These are phyloP conservation scores for Tipula confusa DNA, from an alignment of 2,888 invertebrate species.

Conservation along the genomic window DNA sequence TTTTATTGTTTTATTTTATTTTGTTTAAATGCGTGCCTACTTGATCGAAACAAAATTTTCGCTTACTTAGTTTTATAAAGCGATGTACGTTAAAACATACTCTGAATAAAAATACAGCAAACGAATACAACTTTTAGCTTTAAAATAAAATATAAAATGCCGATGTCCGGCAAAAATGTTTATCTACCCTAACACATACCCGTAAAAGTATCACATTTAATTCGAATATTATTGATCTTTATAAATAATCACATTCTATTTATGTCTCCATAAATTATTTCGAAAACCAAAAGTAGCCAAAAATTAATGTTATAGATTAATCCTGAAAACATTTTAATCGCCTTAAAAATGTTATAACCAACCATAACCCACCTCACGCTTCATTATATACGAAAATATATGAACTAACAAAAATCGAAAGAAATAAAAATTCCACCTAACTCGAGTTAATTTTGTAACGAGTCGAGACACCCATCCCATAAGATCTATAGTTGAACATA, in stretches of 20 bases:
- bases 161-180: no score
- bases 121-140: no score
- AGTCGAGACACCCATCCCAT: background rate
- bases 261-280: background rate
- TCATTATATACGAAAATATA: background rate
- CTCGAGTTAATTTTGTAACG: no score
- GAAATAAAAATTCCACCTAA: background rate
- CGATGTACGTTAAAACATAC: no score
- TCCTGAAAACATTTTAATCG: constrained; percentile 7
- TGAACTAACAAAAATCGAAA: background rate
- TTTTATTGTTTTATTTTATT: no score
- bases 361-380: background rate
- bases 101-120: no score
- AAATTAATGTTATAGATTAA: background rate
- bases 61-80: no score
- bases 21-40: no score
- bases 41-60: no score
- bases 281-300: background rate
- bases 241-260: background rate
- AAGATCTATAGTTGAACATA: background rate
- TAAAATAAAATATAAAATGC: no score
- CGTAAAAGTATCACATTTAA: no score
- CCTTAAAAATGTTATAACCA: constrained; percentile 15
- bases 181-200: no score
- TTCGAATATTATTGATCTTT: background rate